Base-by-base conservation (phyloP, 1,140 invertebrate genomes). In the Probaryconus sp. region DNA sequence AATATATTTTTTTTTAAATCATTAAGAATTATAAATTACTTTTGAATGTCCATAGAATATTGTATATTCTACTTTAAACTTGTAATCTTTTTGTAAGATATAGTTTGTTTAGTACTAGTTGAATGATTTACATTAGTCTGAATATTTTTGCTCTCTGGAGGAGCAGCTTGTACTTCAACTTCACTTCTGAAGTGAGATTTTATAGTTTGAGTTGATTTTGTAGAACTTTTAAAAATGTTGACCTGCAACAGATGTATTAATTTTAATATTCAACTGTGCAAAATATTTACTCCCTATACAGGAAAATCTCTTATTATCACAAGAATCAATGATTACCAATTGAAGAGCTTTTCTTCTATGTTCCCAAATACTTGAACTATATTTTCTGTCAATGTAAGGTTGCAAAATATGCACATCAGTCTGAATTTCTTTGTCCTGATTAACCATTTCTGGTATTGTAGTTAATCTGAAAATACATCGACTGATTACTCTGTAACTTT, bases 361-460 rank as follows among this genome's bases (percentile, higher is more conserved):
- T 67, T 94, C 91, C 94, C 94, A 96, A 58, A 95, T 88, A 82
- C 93, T 94, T 89, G 92, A 94, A 6, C 89, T 89, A 80, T 95
- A 95, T 40, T 91, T 87, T 64, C 89, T 89, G 61, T 93, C 92
- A 33, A 92, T 91, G 21, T 91, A 87, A 4, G 86, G 77, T 0
- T 91, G 89, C 7, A 92, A 79, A 16, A 92, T 90, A 83, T 94
- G 93, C 5, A 90, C 81, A 56, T 93, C 92, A 6, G 93, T 94
- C 84, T 95, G 93, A 13, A 91, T 88, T 11, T 88, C 89, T 73
- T 89, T 90, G 81, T 93, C 89, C 71, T 82, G 88, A 45, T 74
- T 65, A 10, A 72, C 20, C 17, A 77, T 45, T 1, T 48, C 50
- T 2, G 40, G 31, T 10, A n/a, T n/a, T n/a, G n/a, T n/a, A n/a